These are phyloP conservation scores for Pectinophora gossypiella DNA, from an alignment of 1,140 invertebrate genomes.

Conservation along the genomic window DNA sequence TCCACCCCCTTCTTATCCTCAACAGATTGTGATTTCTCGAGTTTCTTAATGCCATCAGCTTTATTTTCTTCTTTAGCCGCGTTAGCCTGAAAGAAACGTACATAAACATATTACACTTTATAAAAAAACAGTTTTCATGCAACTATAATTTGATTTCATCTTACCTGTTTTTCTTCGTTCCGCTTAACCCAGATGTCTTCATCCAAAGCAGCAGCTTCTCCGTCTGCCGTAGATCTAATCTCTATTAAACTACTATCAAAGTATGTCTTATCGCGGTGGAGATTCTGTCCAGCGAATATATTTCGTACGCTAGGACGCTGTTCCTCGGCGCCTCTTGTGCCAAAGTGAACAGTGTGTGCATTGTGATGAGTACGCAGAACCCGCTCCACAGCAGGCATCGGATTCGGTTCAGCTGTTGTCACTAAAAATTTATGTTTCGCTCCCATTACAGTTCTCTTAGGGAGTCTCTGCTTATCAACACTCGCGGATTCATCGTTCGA, in stretches of 20 bases:
- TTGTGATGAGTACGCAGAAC: constrained; percentile 76
- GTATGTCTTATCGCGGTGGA: constrained; percentile 86
- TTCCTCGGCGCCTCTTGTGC: constrained; percentile 74
- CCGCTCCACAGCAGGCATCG: constrained; percentile 50
- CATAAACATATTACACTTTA: too few species aligned
- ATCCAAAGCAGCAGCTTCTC: constrained; percentile 62
- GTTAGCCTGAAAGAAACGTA: constrained; percentile 11
- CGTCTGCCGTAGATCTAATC: constrained; percentile 84
- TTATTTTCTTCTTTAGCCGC: constrained; percentile 11
- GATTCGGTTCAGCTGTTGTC: constrained; percentile 40
- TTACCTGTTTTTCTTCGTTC: constrained; percentile 70
- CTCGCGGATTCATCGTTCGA: constrained; percentile 13
- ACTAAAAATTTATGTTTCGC: constrained; percentile 62
- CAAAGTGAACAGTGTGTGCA: constrained; percentile 79
- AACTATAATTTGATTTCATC: constrained; percentile 6
- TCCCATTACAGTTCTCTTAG: constrained; percentile 59
- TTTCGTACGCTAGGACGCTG: constrained; percentile 74
- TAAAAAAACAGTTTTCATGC: neutral
- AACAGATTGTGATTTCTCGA: constrained; percentile 8
- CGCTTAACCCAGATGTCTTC: constrained; percentile 85
- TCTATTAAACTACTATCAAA: constrained; percentile 88
- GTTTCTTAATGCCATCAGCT: constrained; percentile 10
- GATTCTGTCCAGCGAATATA: constrained; percentile 76
- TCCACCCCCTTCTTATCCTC: constrained; percentile 5
- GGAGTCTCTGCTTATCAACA: constrained; percentile 26